Evolutionary conservation across 2,797 vertebrate species (phyloP).

Genomic region (Otolemur crassicaudatus): DNA sequence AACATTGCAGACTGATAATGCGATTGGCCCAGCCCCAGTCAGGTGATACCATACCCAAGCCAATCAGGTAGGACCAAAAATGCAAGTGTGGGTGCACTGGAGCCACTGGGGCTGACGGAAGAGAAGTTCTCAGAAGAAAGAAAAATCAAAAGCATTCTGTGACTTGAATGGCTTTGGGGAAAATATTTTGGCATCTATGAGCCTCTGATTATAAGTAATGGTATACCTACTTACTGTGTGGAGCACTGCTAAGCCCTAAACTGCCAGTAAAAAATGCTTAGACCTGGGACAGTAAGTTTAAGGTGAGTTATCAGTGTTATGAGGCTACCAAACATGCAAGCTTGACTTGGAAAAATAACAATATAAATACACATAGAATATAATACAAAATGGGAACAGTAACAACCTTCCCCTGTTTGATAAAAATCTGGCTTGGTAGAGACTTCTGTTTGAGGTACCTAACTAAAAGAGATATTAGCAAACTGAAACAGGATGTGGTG

Average conservation of each 20-base stretch:
- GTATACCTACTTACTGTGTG: background rate
- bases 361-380: background rate
- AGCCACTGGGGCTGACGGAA: background rate
- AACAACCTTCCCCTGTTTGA: background rate
- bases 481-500: background rate
- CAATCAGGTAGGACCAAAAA: background rate
- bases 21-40: background rate
- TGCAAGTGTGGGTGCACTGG: accelerated
- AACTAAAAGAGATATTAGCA: background rate
- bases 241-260: background rate
- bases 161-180: background rate
- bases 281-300: background rate
- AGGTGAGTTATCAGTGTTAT: background rate
- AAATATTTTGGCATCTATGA: background rate
- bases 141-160: background rate
- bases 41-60: background rate
- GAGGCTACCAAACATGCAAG: background rate
- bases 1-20: background rate
- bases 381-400: background rate
- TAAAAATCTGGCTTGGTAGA: background rate
- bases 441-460: background rate
- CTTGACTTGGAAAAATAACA: background rate
- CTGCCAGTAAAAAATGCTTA: background rate
- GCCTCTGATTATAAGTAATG: background rate
- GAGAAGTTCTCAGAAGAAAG: background rate